A percentile compares a stretch with the other conserved stretches of the same genome.
Conservation (phyloP, 2,888 invertebrate species). For the Tenthredo distinguenda region DNA sequence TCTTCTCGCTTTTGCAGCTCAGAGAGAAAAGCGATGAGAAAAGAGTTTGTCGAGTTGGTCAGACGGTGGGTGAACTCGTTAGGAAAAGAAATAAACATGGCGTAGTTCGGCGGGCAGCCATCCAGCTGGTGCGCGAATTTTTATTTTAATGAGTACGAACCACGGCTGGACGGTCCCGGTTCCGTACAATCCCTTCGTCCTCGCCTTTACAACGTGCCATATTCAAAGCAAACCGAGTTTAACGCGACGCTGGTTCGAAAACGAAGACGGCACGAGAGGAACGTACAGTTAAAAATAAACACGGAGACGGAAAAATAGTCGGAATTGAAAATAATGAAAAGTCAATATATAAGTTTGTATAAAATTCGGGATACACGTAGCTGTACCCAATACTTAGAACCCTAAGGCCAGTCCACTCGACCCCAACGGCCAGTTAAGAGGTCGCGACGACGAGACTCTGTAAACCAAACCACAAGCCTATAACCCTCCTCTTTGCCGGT, state of each 20-base stretch:
- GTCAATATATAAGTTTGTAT: not conserved
- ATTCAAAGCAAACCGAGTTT: constrained; percentile 43
- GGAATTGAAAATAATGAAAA: not conserved
- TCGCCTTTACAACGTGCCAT: constrained; percentile 9
- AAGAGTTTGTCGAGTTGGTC: constrained; percentile 49
- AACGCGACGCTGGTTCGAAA: constrained; percentile 43
- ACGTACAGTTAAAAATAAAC: constrained; percentile 34
- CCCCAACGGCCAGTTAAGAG: constrained; percentile 15
- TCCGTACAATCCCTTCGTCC: not conserved
- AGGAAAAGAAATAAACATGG: constrained; percentile 68
- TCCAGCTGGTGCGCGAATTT: constrained; percentile 63
- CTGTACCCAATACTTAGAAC: not conserved
- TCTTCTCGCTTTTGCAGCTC: constrained; percentile 20
- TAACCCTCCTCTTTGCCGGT: constrained; percentile 31
- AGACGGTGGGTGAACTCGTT: constrained; percentile 66
- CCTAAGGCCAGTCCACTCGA: constrained; percentile 10
- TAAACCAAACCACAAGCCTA: constrained; percentile 42
- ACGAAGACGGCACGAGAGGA: constrained; percentile 39
- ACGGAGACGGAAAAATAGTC: constrained; percentile 26
- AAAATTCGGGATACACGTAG: not conserved
- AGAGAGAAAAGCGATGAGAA: constrained; percentile 17
- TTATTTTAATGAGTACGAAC: constrained; percentile 66
- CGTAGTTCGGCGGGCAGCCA: constrained; percentile 53
- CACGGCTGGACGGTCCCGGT: constrained; percentile 47
- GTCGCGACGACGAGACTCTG: constrained; percentile 39